Conservation (phyloP, 2,888 invertebrate species). For the Oligia fasciuncula region DNA sequence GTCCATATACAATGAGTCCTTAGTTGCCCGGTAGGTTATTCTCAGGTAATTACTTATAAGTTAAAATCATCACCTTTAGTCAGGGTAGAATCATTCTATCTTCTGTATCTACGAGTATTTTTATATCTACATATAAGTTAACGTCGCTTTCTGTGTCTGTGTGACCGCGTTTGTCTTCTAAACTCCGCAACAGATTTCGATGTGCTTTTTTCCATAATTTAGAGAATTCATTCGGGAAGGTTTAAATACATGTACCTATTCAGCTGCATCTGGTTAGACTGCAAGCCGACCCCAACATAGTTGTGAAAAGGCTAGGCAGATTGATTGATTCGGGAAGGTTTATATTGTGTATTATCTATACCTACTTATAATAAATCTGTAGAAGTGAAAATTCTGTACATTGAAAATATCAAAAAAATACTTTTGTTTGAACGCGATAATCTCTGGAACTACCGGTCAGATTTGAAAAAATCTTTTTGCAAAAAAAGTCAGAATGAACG, state of each 20-base stretch:
- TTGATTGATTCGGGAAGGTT: not conserved
- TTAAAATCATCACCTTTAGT: not conserved
- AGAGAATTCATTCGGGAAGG: not conserved
- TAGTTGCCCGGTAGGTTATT: not conserved
- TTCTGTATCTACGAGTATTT: not conserved
- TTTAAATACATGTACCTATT: not conserved
- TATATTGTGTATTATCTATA: too few relatives aligned
- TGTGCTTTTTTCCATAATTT: not conserved
- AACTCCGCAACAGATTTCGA: not conserved
- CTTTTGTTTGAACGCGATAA: too few relatives aligned
- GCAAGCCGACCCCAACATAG: not conserved
- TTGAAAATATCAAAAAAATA: too few relatives aligned
- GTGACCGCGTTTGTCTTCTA: not conserved
- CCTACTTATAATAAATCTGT: too few relatives aligned
- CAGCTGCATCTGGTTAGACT: not conserved
- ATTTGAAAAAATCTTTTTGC: too few relatives aligned
- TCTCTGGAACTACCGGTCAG: too few relatives aligned
- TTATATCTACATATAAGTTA: not conserved
- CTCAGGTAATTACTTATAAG: not conserved
- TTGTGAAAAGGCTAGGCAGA: not conserved
- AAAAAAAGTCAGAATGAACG: too few relatives aligned
- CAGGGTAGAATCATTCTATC: not conserved
- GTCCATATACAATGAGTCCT: not conserved
- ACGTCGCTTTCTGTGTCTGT: not conserved
- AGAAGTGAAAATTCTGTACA: too few relatives aligned